Base-by-base conservation (phyloP, 2,888 invertebrate species). In the Leuctra nigra region DNA sequence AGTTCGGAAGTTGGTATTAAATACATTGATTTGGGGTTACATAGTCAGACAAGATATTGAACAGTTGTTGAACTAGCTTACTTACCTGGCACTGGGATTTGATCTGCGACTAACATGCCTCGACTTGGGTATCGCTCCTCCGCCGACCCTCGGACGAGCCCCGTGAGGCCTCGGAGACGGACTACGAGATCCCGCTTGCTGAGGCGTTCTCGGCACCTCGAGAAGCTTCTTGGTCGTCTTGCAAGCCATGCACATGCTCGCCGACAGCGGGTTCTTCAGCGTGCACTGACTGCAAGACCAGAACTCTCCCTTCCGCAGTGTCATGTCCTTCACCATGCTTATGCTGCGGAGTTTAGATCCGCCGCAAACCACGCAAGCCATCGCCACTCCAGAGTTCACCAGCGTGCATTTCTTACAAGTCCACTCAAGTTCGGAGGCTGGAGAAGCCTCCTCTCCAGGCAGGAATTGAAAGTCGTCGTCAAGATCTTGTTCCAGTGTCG, bases 331-430 rank as follows among this genome's bases (percentile, higher is more conserved):
- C 24, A 78, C 74, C 54, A 78, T 72, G 1, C 79, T 77, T 52
- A 85, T 76, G 62, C 86, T 85, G 61, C 83, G 81, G 6, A 90
- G 75, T 64, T 86, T 84, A 0, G 89, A 86, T n/a, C 89, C 89
- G 38, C 89, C 89, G 70, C 95, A 95, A 0, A 90, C 91, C 11
- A 87, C 86, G 70, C 95, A 95, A 0, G 84, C 84, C 59, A 81
- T 76, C 0, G 83, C 81, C 20, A 79, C 74, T 0, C 79, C 75
- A 16, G 84, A 81, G 72, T 95, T 95, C 22, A 91, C 80, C 57
- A 93, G 75, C 1, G 94, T 94, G 69, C 95, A 95, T 64, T 91
- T 88, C 61, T 82, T 80, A 70, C 94, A 95, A 13, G 88, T 82
- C 94, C 94, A 95, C 59, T 81, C 75, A 62, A 73, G 54, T 46